phyloP scores from a whole-genome alignment of 1,140 invertebrate genomes.

The Nomia melanderi region DNA sequence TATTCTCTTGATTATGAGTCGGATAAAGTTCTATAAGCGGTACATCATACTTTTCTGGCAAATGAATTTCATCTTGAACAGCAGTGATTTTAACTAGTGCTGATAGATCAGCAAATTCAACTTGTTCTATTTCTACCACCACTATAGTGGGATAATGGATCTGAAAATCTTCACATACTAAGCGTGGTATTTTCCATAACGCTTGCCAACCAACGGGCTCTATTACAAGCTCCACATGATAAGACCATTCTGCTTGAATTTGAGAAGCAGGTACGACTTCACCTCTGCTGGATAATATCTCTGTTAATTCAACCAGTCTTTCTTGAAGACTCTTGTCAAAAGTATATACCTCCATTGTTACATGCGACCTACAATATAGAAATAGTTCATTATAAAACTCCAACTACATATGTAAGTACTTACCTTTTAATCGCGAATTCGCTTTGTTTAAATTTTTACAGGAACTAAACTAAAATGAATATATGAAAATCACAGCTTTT shows the following conservation, averaged over 20 bases:
- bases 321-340: slow-evolving; percentile 83
- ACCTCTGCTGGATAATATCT: slow-evolving; percentile 78
- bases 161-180: slow-evolving; percentile 82
- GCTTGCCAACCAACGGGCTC: slow-evolving; percentile 84
- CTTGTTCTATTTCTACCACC: slow-evolving; percentile 81
- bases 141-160: slow-evolving; percentile 84
- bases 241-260: slow-evolving; percentile 82
- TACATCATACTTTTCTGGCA: slow-evolving; percentile 83
- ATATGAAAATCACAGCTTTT: neutral
- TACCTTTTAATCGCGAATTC: neutral
- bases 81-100: slow-evolving; percentile 82
- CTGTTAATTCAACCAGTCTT: slow-evolving; percentile 81
- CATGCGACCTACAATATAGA: neutral
- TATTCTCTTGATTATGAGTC: slow-evolving; percentile 81
- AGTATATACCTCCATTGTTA: slow-evolving; percentile 80
- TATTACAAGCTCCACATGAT: slow-evolving; percentile 82
- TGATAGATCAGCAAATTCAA: slow-evolving; percentile 79
- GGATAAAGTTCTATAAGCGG: slow-evolving; percentile 83
- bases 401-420: neutral
- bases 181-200: slow-evolving; percentile 84
- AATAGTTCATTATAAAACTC: neutral
- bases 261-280: slow-evolving; percentile 79
- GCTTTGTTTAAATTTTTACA: no score
- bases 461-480: neutral
- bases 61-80: slow-evolving; percentile 83